A percentile compares a stretch with the other conserved stretches of the same genome.
Evolutionary conservation across 1,140 invertebrate genomes (phyloP).

Genomic region (Drosophila kohkoa): DNA sequence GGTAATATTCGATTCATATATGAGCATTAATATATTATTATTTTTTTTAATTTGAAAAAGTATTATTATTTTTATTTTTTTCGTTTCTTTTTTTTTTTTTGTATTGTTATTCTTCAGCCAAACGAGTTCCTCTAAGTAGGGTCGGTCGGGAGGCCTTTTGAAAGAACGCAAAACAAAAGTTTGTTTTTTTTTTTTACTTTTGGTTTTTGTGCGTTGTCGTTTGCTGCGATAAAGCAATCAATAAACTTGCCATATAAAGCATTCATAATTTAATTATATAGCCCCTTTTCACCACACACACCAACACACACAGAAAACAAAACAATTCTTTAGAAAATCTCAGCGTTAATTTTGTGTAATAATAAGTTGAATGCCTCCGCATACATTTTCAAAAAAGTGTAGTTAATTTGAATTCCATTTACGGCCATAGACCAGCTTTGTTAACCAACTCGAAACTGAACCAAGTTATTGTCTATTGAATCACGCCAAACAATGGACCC

Average conservation of each 20-base stretch:
- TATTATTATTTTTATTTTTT: constrained; percentile 44
- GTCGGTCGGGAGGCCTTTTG: constrained; percentile 52
- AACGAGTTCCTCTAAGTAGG: constrained; percentile 66
- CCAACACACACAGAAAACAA: not conserved
- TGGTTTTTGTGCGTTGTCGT: constrained; percentile 52
- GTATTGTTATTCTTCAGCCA: constrained; percentile 47
- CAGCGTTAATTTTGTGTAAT: constrained; percentile 74
- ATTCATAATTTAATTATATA: constrained; percentile 83
- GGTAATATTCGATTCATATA: constrained; percentile 64
- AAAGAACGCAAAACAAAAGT: constrained; percentile 71
- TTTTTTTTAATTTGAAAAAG: not conserved
- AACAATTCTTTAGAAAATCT: constrained; percentile 73
- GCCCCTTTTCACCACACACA: constrained; percentile 50
- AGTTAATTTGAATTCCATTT: constrained; percentile 53
- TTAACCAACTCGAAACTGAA: constrained; percentile 7
- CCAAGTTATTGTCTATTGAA: constrained; percentile 27
- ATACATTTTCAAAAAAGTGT: constrained; percentile 28
- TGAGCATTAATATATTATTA: constrained; percentile 1
- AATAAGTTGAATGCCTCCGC: constrained; percentile 64
- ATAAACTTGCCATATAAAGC: constrained; percentile 78
- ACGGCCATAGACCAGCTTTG: constrained; percentile 12
- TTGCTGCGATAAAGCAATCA: constrained; percentile 67
- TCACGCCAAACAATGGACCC: constrained; percentile 23
- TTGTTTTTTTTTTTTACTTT: constrained; percentile 16
- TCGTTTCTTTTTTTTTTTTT: not conserved